These are phyloP conservation scores for Pollachius pollachius DNA, from an alignment of 2,113 vertebrate genomes.

Conservation along the genomic window DNA sequence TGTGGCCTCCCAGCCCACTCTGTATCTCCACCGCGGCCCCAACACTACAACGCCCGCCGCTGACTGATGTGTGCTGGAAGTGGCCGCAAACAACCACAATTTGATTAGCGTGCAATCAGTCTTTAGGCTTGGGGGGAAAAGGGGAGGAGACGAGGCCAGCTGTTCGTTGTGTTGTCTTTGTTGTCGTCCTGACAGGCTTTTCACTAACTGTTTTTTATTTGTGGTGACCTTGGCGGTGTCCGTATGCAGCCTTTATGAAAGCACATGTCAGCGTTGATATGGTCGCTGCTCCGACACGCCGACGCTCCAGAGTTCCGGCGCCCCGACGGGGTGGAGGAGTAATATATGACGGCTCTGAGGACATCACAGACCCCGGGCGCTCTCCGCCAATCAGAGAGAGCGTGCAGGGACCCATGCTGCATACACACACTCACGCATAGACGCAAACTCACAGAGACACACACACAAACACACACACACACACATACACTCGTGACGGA, in stretches of 20 bases:
- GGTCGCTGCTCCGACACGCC: conserved; percentile 23
- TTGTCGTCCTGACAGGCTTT: conserved; percentile 11
- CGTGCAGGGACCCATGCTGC: conserved; percentile 13
- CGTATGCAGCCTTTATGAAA: conserved; percentile 44
- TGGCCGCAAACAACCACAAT: conserved; percentile 26
- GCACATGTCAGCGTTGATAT: conserved; percentile 44
- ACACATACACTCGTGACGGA: too few relatives aligned
- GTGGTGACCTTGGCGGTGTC: conserved; percentile 55
- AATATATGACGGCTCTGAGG: conserved; percentile 56
- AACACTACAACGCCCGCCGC: conserved; percentile 4
- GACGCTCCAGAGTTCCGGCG: conserved; percentile 37
- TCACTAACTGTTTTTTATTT: conserved; percentile 27
- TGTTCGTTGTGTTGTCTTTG: conserved; percentile 34
- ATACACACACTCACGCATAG: background rate
- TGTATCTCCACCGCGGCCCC: conserved; percentile 18
- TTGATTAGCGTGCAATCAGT: background rate
- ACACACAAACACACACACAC: too few relatives aligned
- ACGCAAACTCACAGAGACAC: too few relatives aligned
- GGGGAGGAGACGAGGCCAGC: conserved; percentile 12
- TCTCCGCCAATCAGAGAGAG: too few relatives aligned
- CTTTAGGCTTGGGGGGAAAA: background rate
- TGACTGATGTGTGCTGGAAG: conserved; percentile 25
- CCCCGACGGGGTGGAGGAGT: background rate
- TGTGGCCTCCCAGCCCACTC: too few relatives aligned
- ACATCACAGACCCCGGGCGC: conserved; percentile 45